Evolutionary conservation across 2,888 invertebrate genomes (phyloP).

Genomic region (Limenitis camilla): DNA sequence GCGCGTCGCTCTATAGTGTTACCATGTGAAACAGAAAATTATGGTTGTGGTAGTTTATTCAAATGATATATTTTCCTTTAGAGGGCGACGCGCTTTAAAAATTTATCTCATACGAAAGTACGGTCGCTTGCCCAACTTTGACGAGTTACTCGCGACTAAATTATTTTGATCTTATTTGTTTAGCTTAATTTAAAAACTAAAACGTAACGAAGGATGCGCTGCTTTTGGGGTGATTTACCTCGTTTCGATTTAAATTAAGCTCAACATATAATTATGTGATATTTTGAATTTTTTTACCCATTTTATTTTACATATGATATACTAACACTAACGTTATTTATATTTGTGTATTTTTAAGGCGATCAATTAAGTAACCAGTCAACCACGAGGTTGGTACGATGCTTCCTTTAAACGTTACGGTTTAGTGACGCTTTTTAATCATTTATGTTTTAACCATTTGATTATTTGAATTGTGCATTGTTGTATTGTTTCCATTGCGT

Average conservation of each 20-base stretch:
- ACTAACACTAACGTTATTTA: slow-evolving; percentile 53
- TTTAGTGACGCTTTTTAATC: slow-evolving; percentile 54
- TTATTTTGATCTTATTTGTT: slow-evolving; percentile 61
- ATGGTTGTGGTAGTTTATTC: slow-evolving; percentile 73
- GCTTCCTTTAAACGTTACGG: slow-evolving; percentile 67
- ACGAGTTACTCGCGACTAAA: slow-evolving; percentile 14
- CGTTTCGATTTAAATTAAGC: slow-evolving; percentile 68
- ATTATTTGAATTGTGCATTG: slow-evolving; percentile 40
- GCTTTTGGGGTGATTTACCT: slow-evolving; percentile 36
- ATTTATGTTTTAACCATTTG: slow-evolving; percentile 56
- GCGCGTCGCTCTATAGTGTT: slow-evolving; percentile 54
- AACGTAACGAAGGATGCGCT: slow-evolving; percentile 31
- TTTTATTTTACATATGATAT: slow-evolving; percentile 54
- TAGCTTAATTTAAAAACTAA: slow-evolving; percentile 64
- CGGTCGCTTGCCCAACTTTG: slow-evolving; percentile 15
- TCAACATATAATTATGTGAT: slow-evolving; percentile 74
- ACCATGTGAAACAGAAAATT: slow-evolving; percentile 61
- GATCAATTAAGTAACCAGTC: slow-evolving; percentile 34
- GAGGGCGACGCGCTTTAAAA: slow-evolving; percentile 47
- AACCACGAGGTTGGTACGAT: slow-evolving; percentile 45
- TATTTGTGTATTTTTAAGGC: slow-evolving; percentile 47
- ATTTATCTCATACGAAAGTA: slow-evolving; percentile 31
- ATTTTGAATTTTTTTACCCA: slow-evolving; percentile 68
- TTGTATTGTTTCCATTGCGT: slow-evolving; percentile 56
- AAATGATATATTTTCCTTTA: slow-evolving; percentile 64